Conservation (phyloP, 2,113 vertebrate species). For the Phyllostomus hastatus region DNA sequence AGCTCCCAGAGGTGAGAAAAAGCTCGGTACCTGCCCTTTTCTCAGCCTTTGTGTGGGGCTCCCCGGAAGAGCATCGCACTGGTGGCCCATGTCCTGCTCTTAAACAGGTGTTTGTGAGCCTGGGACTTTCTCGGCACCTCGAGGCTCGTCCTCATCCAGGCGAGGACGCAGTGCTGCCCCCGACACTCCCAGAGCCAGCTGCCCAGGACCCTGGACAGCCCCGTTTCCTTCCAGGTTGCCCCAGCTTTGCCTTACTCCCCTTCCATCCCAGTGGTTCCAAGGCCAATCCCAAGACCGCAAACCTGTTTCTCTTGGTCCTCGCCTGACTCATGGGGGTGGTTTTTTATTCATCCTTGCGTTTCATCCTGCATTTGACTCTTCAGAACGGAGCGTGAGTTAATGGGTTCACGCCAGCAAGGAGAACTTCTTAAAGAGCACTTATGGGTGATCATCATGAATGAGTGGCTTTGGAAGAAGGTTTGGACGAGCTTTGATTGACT, state of each 20-base stretch:
- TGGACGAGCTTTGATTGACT: not conserved
- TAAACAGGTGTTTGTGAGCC: not conserved
- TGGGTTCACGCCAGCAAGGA: not conserved
- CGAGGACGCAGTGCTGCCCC: not conserved
- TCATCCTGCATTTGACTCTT: not conserved
- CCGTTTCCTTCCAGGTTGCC: not conserved
- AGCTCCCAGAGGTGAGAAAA: not conserved
- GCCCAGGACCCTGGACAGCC: not conserved
- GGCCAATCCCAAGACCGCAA: not conserved
- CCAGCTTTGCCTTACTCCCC: not conserved
- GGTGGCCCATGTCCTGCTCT: not conserved
- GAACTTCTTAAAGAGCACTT: not conserved
- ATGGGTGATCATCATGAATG: not conserved
- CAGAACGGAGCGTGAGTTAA: not conserved
- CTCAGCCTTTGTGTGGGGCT: not conserved
- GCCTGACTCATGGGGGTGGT: no score
- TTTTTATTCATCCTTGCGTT: not conserved
- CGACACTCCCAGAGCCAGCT: not conserved
- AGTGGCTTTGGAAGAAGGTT: not conserved
- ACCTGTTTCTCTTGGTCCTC: not conserved
- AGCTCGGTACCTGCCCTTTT: not conserved
- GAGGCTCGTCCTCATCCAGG: rapidly evolving
- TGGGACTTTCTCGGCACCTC: rapidly evolving
- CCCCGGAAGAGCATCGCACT: rapidly evolving
- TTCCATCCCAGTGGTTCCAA: not conserved